Conservation (phyloP, 1,140 invertebrate genomes). For the Nylanderia fulva region DNA sequence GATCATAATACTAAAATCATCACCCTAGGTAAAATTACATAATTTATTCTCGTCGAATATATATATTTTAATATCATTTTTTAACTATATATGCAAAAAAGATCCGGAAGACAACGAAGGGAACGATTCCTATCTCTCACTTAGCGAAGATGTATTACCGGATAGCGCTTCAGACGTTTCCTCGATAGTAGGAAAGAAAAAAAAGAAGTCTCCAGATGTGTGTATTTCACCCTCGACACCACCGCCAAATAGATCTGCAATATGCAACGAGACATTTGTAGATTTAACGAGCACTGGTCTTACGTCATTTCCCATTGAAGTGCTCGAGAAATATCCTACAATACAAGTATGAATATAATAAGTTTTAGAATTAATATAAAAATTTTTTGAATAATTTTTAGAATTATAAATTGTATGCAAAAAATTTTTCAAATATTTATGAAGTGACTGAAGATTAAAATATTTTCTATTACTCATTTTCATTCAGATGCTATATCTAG, state of each 20-base stretch:
- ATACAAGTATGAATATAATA: conserved; percentile 64
- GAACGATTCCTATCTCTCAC: not conserved
- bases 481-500: conserved; percentile 86
- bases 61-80: not conserved
- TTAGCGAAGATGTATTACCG: conserved; percentile 50
- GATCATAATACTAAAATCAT: not conserved
- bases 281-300: conserved; percentile 70
- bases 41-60: not conserved
- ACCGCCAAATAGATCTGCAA: conserved; percentile 38
- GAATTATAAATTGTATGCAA: conserved; percentile 18
- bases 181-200: conserved; percentile 16
- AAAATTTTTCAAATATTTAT: conserved; percentile 24
- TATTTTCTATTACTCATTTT: conserved; percentile 60
- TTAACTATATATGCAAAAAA: not conserved
- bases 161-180: conserved; percentile 66
- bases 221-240: not conserved
- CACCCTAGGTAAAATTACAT: conserved; percentile 6
- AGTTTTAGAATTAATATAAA: too few relatives aligned
- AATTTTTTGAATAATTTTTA: too few relatives aligned
- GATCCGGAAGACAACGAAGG: conserved; percentile 28
- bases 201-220: conserved; percentile 39
- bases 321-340: conserved; percentile 63
- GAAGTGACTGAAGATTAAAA: conserved; percentile 7
- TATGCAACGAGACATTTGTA: conserved; percentile 67
- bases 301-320: conserved; percentile 70